Base-by-base conservation (phyloP, 2,113 vertebrate species). In the Telmatochromis sp. region DNA sequence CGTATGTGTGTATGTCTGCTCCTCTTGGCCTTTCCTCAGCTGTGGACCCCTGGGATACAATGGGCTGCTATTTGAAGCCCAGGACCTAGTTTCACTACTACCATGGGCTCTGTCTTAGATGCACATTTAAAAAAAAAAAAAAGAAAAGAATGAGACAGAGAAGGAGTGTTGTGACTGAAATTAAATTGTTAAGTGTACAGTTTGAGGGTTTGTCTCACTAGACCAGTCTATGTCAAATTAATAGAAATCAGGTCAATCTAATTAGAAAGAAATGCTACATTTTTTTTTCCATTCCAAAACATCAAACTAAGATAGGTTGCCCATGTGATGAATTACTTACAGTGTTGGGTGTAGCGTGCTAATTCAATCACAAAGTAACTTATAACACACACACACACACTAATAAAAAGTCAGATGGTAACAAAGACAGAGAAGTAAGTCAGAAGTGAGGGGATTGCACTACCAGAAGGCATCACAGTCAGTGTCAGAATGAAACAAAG, bases 41-140 rank as follows among this genome's bases (percentile, higher is more conserved):
- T 60, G 26, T 35, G 80, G 87, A 91, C 92, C 94, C 93, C 92
- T 89, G 91, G 94, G 95, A 93, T 75, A 92, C 54, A 15, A 33
- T 45, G 89, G 93, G 87, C 89, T 94, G 91, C 94, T 96, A 96
- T 96, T 97, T 94, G 95, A 82, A 95, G 95, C 80, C 91, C 88
- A 86, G 95, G 95, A 95, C 95, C n/a, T 90, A 96, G 89, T 94
- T 97, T 95, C 94, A 80, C 45, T 63, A 75, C 84, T 91, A 91
- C 88, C 93, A 86, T 68, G 94, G 91, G 90, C 88, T 94, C 88
- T 95, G 90, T 88, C 83, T 95, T 93, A 94, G 90, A 96, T 92
- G 87, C 93, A 93, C 85, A 93, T 94, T 96, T 96, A 87, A 94
- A 95, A 95, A 47, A 47, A 28, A 47, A 2, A 0, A 86, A 91